These are phyloP conservation scores for Cabera pusaria DNA, from an alignment of 2,888 invertebrate genomes.

Conservation along the genomic window DNA sequence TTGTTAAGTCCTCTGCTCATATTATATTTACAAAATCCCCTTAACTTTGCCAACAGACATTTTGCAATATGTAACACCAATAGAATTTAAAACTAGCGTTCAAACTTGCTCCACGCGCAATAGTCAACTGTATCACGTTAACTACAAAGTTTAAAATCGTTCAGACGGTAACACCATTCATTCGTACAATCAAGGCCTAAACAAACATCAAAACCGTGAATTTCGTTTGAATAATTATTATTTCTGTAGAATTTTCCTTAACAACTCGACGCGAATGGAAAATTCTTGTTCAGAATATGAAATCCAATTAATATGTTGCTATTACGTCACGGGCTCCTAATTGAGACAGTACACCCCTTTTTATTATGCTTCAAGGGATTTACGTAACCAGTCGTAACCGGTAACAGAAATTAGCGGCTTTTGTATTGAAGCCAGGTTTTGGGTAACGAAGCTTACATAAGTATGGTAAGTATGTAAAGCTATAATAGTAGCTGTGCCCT, in stretches of 20 bases:
- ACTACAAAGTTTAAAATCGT: conserved; percentile 15
- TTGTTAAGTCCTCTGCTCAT: conserved; percentile 7
- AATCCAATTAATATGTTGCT: conserved; percentile 30
- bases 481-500: no score
- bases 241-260: conserved; percentile 59
- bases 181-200: conserved; percentile 66
- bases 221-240: conserved; percentile 67
- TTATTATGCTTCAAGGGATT: conserved; percentile 18
- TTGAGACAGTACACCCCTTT: conserved; percentile 27
- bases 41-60: conserved; percentile 18
- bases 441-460: no score
- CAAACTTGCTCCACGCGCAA: conserved; percentile 21
- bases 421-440: conserved; percentile 7
- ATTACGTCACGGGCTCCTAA: conserved; percentile 18
- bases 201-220: conserved; percentile 55
- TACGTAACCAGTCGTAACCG: conserved; percentile 1
- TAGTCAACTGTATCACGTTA: conserved; percentile 9
- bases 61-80: conserved; percentile 25
- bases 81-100: conserved; percentile 31
- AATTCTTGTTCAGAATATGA: conserved; percentile 33
- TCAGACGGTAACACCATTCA: conserved; percentile 33
- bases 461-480: no score
- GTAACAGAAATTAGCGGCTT: conserved; percentile 8
- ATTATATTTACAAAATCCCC: conserved; percentile 13
- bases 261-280: conserved; percentile 40